Evolutionary conservation across 2,888 invertebrate genomes (phyloP), one percentile per base, ranked within the genome.

Genomic region (Rhagonycha lutea): DNA sequence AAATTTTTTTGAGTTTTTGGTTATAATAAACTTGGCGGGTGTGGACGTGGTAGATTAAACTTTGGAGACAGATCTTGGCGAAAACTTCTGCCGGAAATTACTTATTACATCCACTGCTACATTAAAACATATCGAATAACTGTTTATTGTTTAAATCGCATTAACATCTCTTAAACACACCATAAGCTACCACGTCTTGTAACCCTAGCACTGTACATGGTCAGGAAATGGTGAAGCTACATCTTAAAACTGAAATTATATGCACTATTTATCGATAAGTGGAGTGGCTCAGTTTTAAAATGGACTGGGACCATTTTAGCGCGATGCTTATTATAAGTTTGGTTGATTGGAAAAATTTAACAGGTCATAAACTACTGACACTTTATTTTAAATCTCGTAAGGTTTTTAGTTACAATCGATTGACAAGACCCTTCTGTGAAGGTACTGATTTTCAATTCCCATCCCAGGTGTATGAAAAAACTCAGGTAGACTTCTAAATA

Each of bases 151-250:
- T 65, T 32, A 18, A 28, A 60, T 69, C 65, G 60, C 70, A 8
- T 74, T 74, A 74, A 74, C 70, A 70, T 74, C 65, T 67, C 70
- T 61, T 70, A 74, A 74, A 74, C 69, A 65, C 73, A 60, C 73
- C 65, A 69, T 73, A 69, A 73, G 74, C 74, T 74, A 74, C 74
- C 61, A 67, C 62, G 69, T 61, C 47, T 47, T 47, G 47, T 47
- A 47, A 47, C 47, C 47, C 47, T 47, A 47, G 47, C 47, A 47
- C 47, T 18, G 1, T 47, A 47, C 47, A 47, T 47, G 47, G 7
- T 47, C 47, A 8, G 47, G 47, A 47, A n/a, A 47, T 47, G 47
- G 47, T 47, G 47, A 47, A n/a, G 47, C n/a, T 47, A 47, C 47
- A 47, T 47, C 47, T 28, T n/a, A 47, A 47, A 47, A 47, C 8